These are phyloP conservation scores for Caerostris darwini DNA, from an alignment of 1,140 invertebrate genomes.

Conservation along the genomic window DNA sequence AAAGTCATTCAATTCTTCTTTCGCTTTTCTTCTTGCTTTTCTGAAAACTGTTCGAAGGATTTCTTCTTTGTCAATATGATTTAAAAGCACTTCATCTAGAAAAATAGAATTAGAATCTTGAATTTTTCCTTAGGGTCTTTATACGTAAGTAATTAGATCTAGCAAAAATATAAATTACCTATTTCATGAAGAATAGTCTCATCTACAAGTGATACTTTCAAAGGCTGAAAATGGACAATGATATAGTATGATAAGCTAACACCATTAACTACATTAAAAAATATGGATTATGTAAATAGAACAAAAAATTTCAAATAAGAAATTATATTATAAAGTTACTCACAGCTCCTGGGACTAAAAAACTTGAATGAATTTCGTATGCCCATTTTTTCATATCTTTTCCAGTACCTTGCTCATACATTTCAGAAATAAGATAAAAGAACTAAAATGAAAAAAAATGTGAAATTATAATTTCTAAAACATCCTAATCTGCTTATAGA, in stretches of 20 bases:
- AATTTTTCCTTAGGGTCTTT: background rate
- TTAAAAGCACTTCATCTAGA: conserved; percentile 88
- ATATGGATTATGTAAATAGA: no score
- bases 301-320: background rate
- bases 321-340: conserved; percentile 80
- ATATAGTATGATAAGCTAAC: background rate
- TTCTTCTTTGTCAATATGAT: conserved; percentile 93
- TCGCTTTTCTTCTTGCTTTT: conserved; percentile 91
- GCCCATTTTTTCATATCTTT: conserved; percentile 98
- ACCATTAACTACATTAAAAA: no score
- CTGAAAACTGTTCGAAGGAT: conserved; percentile 92
- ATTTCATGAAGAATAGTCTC: conserved; percentile 94
- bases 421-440: conserved; percentile 93
- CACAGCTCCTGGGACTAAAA: conserved; percentile 94
- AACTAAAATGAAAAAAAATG: conserved; percentile 84
- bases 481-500: no score
- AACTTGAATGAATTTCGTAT: conserved; percentile 98
- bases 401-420: conserved; percentile 91
- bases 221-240: conserved; percentile 86
- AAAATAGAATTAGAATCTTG: background rate
- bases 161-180: conserved; percentile 80
- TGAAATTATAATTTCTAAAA: no score
- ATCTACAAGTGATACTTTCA: conserved; percentile 91
- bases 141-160: background rate
- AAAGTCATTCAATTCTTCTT: conserved; percentile 92